Percentiles rank a stretch among this genome's conserved stretches.
Conservation (phyloP, 2,888 invertebrate species). For the Loripinus fragilis region DNA sequence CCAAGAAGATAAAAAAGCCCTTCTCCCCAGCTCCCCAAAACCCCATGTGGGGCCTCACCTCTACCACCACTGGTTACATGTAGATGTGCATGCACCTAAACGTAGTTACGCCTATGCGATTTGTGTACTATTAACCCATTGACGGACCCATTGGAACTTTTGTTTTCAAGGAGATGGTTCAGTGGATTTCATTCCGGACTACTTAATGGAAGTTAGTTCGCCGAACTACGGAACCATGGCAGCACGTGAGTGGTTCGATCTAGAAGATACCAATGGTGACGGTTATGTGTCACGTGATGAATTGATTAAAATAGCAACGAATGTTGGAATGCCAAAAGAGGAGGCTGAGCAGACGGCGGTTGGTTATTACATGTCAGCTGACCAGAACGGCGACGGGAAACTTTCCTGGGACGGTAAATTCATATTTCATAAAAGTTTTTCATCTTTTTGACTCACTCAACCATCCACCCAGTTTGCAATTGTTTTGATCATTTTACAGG, state of each 20-base stretch:
- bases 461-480: no score
- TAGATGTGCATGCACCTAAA: no score
- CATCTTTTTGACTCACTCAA: no score
- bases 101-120: no score
- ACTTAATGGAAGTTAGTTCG: constrained; percentile 69
- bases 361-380: constrained; percentile 75
- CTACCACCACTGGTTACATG: no score
- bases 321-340: constrained; percentile 68
- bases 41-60: no score
- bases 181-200: constrained; percentile 78
- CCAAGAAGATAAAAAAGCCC: no score
- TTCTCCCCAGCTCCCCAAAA: no score
- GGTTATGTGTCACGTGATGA: constrained; percentile 72
- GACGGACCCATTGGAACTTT: no score
- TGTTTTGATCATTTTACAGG: no score
- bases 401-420: constrained; percentile 73
- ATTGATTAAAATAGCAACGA: constrained; percentile 67
- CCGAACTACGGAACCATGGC: constrained; percentile 68
- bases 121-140: no score
- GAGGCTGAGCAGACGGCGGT: constrained; percentile 67
- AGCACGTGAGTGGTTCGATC: constrained; percentile 75
- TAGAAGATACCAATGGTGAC: constrained; percentile 75
- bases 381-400: constrained; percentile 67
- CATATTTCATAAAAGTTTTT: neutral
- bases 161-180: constrained; percentile 75